These are phyloP conservation scores for Dendrolimus punctatus DNA, from an alignment of 1,140 invertebrate genomes.

Conservation along the genomic window DNA sequence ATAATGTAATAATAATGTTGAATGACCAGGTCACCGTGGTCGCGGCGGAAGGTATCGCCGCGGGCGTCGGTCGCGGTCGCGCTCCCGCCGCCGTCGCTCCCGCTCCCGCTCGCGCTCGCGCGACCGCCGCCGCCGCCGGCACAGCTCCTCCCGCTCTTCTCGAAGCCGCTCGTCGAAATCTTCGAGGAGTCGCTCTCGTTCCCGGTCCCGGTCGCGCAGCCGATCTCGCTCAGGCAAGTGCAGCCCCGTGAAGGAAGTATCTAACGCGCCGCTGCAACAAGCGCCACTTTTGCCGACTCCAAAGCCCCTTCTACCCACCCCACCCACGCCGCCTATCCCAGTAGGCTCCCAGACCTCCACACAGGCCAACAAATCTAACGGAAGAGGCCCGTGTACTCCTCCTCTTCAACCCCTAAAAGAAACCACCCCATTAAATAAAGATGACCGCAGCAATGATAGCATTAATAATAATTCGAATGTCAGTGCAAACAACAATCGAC, in stretches of 20 bases:
- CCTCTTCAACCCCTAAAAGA: slow-evolving; percentile 7
- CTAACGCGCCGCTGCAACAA: slow-evolving; percentile 39
- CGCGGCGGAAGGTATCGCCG: slow-evolving; percentile 60
- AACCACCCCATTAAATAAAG: slow-evolving; percentile 3
- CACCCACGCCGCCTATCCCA: slow-evolving; percentile 47
- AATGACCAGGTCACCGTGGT: slow-evolving; percentile 50
- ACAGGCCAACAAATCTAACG: slow-evolving; percentile 6
- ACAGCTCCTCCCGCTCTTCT: slow-evolving; percentile 54
- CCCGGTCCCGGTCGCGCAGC: slow-evolving; percentile 60
- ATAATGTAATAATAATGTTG: slow-evolving; percentile 4
- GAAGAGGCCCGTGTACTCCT: slow-evolving; percentile 26
- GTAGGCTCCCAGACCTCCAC: slow-evolving; percentile 46
- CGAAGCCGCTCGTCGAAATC: slow-evolving; percentile 59
- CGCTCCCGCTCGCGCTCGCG: slow-evolving; percentile 41
- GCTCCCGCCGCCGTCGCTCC: slow-evolving; percentile 44
- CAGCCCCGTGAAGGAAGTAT: slow-evolving; percentile 57
- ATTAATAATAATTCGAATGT: slow-evolving; percentile 18
- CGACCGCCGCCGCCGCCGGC: slow-evolving; percentile 55
- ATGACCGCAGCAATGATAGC: slow-evolving; percentile 16
- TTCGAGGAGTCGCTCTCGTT: slow-evolving; percentile 54
- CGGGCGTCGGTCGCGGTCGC: slow-evolving; percentile 52
- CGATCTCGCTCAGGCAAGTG: slow-evolving; percentile 71
- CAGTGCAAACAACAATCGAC: slow-evolving; percentile 22
- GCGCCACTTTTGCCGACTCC: slow-evolving; percentile 55
- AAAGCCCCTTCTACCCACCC: slow-evolving; percentile 54